These are phyloP conservation scores for Plumapathes pennacea DNA, from an alignment of 92 coral and sea anemone genomes.

Conservation along the genomic window DNA sequence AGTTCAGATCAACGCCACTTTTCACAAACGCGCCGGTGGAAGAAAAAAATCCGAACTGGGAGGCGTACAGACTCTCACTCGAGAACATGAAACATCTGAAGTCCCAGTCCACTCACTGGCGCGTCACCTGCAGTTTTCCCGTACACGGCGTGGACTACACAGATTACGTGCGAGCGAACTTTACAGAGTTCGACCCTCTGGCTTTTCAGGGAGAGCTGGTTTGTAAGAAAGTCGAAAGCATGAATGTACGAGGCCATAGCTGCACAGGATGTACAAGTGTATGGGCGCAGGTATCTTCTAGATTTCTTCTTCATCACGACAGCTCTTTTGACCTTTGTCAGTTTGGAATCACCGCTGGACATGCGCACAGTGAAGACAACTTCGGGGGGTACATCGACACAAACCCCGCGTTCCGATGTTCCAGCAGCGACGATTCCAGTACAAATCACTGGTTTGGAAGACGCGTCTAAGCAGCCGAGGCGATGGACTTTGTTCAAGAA, in stretches of 20 bases:
- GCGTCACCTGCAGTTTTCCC: slow-evolving; percentile 55
- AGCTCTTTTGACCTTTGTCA: background rate
- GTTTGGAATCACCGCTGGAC: background rate
- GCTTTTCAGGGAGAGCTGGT: slow-evolving; percentile 5
- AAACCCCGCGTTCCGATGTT: slow-evolving; percentile 4
- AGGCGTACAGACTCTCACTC: slow-evolving; percentile 30
- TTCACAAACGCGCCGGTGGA: slow-evolving; percentile 23
- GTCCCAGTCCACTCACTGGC: slow-evolving; percentile 53
- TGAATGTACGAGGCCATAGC: slow-evolving; percentile 38
- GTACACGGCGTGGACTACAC: slow-evolving; percentile 42
- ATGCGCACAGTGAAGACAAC: background rate
- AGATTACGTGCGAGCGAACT: slow-evolving; percentile 51
- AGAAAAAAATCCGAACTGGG: slow-evolving; percentile 28
- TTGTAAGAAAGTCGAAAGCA: slow-evolving; percentile 38
- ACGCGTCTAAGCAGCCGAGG: too few species aligned
- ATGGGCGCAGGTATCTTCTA: slow-evolving; percentile 39
- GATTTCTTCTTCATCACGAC: background rate
- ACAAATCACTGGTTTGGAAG: slow-evolving; percentile 4
- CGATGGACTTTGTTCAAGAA: too few species aligned
- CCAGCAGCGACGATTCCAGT: background rate
- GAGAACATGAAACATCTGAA: slow-evolving; percentile 15
- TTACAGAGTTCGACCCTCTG: slow-evolving; percentile 28
- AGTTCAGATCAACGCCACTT: background rate
- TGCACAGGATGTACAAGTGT: slow-evolving; percentile 36
- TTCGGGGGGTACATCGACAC: background rate